phyloP scores from a whole-genome alignment of 2,888 invertebrate species.

The Drosophila rellima region DNA sequence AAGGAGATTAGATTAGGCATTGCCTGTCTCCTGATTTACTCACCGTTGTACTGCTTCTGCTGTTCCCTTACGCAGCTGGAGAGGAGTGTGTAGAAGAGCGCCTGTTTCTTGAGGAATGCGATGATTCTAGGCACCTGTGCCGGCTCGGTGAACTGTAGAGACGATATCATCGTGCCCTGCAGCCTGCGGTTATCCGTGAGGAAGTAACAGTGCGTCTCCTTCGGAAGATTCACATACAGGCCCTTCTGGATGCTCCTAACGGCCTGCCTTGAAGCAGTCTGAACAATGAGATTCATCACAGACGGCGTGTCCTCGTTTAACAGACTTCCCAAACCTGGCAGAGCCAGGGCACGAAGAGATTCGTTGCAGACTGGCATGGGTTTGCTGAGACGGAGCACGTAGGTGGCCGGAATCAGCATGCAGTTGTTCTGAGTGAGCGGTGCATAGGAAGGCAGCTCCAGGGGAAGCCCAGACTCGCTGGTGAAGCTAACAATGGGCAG shows the following conservation, averaged over 20 bases:
- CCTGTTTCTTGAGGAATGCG: constrained; percentile 93
- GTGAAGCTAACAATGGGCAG: constrained; percentile 81
- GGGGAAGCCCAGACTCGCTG: constrained; percentile 69
- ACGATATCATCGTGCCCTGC: constrained; percentile 87
- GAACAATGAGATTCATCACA: constrained; percentile 89
- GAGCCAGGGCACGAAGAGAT: constrained; percentile 89
- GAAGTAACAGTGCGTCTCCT: constrained; percentile 97
- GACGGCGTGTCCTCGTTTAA: constrained; percentile 78
- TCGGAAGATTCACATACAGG: constrained; percentile 95
- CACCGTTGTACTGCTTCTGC: constrained; percentile 90
- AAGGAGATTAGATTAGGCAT: background rate
- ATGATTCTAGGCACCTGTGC: constrained; percentile 96
- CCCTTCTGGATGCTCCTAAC: constrained; percentile 92
- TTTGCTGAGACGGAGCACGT: constrained; percentile 92
- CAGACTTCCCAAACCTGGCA: constrained; percentile 84
- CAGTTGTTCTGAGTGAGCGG: constrained; percentile 93
- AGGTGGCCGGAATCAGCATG: constrained; percentile 95
- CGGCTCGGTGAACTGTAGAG: constrained; percentile 97
- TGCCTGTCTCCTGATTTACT: constrained; percentile 40
- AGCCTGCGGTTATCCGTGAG: constrained; percentile 93
- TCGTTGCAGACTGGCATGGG: constrained; percentile 94
- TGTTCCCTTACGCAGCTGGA: constrained; percentile 95
- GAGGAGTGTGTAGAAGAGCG: constrained; percentile 95
- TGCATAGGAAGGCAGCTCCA: constrained; percentile 91
- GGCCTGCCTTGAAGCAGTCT: constrained; percentile 91